phyloP scores from a whole-genome alignment of 2,113 vertebrate species.

The Macquaria australasica region DNA sequence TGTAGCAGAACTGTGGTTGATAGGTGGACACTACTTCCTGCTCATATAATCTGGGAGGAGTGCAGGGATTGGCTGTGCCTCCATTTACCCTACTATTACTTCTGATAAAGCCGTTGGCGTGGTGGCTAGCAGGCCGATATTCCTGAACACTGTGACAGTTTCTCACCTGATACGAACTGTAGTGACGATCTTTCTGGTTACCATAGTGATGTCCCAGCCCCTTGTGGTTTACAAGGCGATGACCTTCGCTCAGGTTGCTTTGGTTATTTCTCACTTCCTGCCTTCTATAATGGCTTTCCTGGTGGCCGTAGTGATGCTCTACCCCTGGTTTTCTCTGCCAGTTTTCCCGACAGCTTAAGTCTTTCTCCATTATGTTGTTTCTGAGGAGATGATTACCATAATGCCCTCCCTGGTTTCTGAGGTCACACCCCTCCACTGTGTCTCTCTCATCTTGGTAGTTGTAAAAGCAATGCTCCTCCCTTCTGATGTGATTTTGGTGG shows the following conservation, averaged over 20 bases:
- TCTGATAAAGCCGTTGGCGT: neutral
- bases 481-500: neutral
- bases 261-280: conserved; percentile 27
- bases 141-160: conserved; percentile 19
- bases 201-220: neutral
- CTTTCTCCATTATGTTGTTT: neutral
- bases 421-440: neutral
- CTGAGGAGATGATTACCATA: neutral
- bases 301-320: neutral
- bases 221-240: conserved; percentile 24
- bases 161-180: neutral
- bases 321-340: neutral
- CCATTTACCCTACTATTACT: neutral
- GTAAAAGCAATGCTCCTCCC: neutral
- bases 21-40: conserved; percentile 24
- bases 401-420: neutral
- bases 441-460: neutral
- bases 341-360: neutral
- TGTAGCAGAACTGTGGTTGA: conserved; percentile 59
- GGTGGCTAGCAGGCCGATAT: neutral
- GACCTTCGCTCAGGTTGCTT: conserved; percentile 18
- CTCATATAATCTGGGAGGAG: conserved; percentile 28
- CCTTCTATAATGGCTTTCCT: neutral
- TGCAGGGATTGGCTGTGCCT: conserved; percentile 25
- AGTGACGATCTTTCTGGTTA: neutral